phyloP scores from a whole-genome alignment of 53 echinoderm and acorn worm species.

The Astropecten irregularis region DNA sequence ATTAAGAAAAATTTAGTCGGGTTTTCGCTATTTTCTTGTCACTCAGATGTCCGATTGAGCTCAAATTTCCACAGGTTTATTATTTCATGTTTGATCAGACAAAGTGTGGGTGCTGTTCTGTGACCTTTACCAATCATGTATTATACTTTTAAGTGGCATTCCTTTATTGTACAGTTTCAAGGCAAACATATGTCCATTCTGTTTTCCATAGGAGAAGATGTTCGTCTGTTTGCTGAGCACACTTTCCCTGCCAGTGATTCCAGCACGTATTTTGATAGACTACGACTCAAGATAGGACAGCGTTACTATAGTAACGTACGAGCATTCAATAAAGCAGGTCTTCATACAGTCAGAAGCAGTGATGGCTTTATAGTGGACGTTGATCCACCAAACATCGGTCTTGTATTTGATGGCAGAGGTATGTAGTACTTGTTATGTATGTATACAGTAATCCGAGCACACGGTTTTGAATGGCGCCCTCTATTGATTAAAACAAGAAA shows the following conservation, averaged over 20 bases:
- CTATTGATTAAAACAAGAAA: too few species aligned
- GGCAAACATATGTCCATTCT: too few species aligned
- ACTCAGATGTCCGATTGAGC: too few species aligned
- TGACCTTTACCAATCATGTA: background rate
- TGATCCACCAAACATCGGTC: constrained; percentile 1
- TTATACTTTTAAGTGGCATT: too few species aligned
- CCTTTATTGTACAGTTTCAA: too few species aligned
- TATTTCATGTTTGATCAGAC: too few species aligned
- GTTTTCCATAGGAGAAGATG: constrained; percentile 6
- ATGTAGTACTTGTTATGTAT: background rate
- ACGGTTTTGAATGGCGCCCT: too few species aligned
- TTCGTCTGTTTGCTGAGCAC: constrained; percentile 14
- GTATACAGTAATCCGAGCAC: too few species aligned
- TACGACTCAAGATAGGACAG: constrained; percentile 21
- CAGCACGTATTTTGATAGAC: background rate
- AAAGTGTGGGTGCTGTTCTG: too few species aligned
- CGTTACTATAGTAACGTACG: constrained; percentile 60
- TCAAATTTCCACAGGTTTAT: too few species aligned
- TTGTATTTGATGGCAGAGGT: constrained; percentile 55
- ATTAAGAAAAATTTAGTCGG: too few species aligned
- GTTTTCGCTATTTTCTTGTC: too few species aligned
- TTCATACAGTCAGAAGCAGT: constrained; percentile 26
- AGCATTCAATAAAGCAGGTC: constrained; percentile 52
- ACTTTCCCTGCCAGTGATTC: background rate
- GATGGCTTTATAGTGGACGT: constrained; percentile 55